phyloP scores from a whole-genome alignment of 2,888 invertebrate species.

The Drosophila infuscata region DNA sequence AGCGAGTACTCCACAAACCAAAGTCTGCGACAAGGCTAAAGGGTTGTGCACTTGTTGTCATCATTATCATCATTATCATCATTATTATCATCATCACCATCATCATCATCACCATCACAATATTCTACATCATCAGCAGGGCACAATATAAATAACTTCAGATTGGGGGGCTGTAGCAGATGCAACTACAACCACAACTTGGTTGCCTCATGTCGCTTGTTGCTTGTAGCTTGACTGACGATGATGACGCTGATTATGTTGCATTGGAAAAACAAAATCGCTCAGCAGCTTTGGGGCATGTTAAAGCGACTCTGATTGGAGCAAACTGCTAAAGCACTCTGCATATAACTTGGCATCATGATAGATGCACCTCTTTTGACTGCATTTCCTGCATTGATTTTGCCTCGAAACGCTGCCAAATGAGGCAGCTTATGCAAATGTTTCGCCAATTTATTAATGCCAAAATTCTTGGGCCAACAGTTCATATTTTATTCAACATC shows the following conservation, averaged over 20 bases:
- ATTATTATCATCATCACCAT: slow-evolving; percentile 16
- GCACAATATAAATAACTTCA: slow-evolving; percentile 46
- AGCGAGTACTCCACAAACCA: slow-evolving; percentile 29
- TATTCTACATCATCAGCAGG: slow-evolving; percentile 4
- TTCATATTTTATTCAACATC: slow-evolving; percentile 63
- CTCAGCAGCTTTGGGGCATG: slow-evolving; percentile 26
- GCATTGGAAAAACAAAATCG: slow-evolving; percentile 50
- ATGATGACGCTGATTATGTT: slow-evolving; percentile 65
- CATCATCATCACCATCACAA: slow-evolving; percentile 18
- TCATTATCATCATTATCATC: slow-evolving; percentile 57
- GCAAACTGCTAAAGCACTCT: slow-evolving; percentile 27
- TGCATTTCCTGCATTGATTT: slow-evolving; percentile 54
- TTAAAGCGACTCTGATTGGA: slow-evolving; percentile 54
- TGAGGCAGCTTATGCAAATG: slow-evolving; percentile 44
- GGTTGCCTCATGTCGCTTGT: slow-evolving; percentile 15
- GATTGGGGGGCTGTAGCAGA: slow-evolving; percentile 19
- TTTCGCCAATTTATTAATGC: slow-evolving; percentile 29
- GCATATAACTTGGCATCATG: slow-evolving; percentile 34
- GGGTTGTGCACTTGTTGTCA: slow-evolving; percentile 74
- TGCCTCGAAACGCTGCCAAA: slow-evolving; percentile 19
- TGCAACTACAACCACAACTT: slow-evolving; percentile 18
- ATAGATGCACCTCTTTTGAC: slow-evolving; percentile 55
- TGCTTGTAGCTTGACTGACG: slow-evolving; percentile 41
- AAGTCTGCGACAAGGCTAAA: slow-evolving; percentile 57
- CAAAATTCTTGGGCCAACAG: slow-evolving; percentile 13